Base-by-base conservation (phyloP, 1,140 invertebrate genomes). In the Papilio polytes region DNA sequence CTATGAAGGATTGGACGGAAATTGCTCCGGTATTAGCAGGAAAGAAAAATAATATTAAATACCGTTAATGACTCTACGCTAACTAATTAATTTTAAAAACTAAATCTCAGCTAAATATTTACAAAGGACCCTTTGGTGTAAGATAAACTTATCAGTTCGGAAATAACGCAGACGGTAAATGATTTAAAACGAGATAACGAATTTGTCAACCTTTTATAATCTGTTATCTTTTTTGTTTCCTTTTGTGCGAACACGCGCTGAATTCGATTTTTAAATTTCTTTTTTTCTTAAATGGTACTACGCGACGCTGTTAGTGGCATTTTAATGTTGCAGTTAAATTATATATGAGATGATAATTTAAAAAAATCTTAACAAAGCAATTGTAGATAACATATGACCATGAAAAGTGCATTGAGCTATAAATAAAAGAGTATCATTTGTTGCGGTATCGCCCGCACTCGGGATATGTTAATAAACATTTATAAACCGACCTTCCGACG, bases 391-490 rank as follows among this genome's bases (percentile, higher is more conserved):
- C 6, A 56, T 56, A n/a, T 20, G 53, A 56, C 53, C 53, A 56
- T 56, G 53, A 56, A 56, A 56, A 70, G 63, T 70, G 63, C 63
- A 70, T 70, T 31, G 63, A 18, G 63, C 63, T 70, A 70, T 31
- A 70, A 70, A 70, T 70, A 70, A 26, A 31, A 20, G n/a, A 2
- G 63, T 7, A 66, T 66, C 20, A 66, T 66, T 66, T 66, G 18
- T 59, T 59, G 63, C 22, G 63, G 26, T 70, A 70, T 70, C 63
- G 26, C 63, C 59, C 9, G 59, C 20, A 63, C 59, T 70, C 26
- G 12, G 56, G 10, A 66, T 31, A 70, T 70, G 22, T 70, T 70
- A 63, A 59, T 59, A 66, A 70, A 70, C 63, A 70, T 26, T 53
- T 56, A 70, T 70, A 66, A 13, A 70, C 26, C 26, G 13, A 70